Evolutionary conservation across 2,797 vertebrate genomes (phyloP).

Genomic region (Liasis olivaceus): DNA sequence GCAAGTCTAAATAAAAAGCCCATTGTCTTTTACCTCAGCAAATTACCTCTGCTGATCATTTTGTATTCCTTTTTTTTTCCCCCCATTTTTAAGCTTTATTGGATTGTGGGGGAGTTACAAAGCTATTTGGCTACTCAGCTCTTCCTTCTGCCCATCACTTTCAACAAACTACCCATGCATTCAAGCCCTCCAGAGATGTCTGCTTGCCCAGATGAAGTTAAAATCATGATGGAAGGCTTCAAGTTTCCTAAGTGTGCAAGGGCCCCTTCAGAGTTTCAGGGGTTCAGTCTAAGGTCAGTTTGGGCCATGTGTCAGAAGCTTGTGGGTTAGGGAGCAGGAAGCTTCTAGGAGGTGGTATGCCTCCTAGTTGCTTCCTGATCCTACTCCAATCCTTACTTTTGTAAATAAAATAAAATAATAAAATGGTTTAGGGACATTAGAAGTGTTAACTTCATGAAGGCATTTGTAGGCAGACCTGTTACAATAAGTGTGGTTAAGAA

Average conservation of each 20-base stretch:
- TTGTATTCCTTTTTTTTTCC: background rate
- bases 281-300: background rate
- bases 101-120: background rate
- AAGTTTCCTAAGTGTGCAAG: background rate
- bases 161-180: background rate
- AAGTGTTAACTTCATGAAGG: background rate
- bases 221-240: background rate
- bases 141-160: background rate
- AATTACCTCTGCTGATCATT: background rate
- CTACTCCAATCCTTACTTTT: background rate
- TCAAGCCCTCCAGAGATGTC: background rate
- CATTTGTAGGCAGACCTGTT: background rate
- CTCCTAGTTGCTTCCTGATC: background rate
- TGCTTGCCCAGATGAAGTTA: background rate
- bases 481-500: background rate
- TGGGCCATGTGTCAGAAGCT: background rate
- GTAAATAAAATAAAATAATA: background rate
- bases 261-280: background rate
- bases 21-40: background rate
- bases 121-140: background rate
- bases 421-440: background rate
- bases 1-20: slow-evolving; percentile 16
- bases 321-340: background rate
- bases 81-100: background rate
- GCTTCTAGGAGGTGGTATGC: background rate